Base-by-base conservation (phyloP, 2,113 vertebrate genomes). In the Anser brachyrhynchus region DNA sequence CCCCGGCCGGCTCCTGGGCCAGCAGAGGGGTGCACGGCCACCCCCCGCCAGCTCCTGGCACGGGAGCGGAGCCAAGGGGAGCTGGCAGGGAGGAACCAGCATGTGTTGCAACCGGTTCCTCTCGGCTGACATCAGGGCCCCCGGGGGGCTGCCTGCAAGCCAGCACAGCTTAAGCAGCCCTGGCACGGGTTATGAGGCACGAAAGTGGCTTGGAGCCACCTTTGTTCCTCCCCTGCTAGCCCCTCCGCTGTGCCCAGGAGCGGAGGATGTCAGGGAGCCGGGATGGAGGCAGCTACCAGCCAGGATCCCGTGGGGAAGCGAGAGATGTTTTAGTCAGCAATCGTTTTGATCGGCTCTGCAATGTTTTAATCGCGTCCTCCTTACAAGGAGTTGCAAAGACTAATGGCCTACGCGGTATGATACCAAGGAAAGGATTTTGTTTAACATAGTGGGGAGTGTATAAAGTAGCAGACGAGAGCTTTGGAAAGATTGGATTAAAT, bases 201-300 rank as follows among this genome's bases (percentile, higher is more conserved):
- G 3, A 20, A 95, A 72, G 26, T 76, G 95, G 86, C 93, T 79
- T 31, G n/a, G 74, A 65, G 89, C 83, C 95, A 92, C 95, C 90
- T 95, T 81, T 93, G 96, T 95, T 91, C 76, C 83, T 88, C 35
- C 83, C 61, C 73, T 80, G 51, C 85, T 59, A 87, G 51, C 76
- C 52, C 59, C 85, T 72, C 4, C 51, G 82, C 82, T 67, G 46
- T 59, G 75, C 46, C 83, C 79, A 90, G 75, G 76, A 84, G 43
- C 5, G 0, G 52, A 91, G 62, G 39, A 87, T 92, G 92, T 75
- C 70, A 79, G 84, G 87, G 80, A 51, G 72, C 8, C 41, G 54
- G 79, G 91, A 41, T 54, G 73, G 76, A 75, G 49, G 86, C 71
- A 12, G 33, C 0, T 8, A 31, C 20, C 3, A 1, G 69, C 88